phyloP scores from a whole-genome alignment of 2,113 vertebrate species.

The Trogon melanurus region DNA sequence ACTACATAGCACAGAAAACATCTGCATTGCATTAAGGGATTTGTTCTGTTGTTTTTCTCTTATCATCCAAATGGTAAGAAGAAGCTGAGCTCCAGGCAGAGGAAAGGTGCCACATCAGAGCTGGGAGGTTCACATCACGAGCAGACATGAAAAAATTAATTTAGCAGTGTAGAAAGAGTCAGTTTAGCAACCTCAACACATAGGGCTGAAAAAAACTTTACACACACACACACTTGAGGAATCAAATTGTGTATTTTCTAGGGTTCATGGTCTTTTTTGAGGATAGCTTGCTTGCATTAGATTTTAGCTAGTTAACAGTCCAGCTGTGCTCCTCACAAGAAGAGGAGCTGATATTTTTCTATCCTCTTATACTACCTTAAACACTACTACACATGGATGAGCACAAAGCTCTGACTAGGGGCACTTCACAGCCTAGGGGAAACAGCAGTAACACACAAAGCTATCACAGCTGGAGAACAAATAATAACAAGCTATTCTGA shows the following conservation, averaged over 20 bases:
- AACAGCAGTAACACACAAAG: background rate
- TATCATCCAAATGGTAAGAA: background rate
- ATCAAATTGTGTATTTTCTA: background rate
- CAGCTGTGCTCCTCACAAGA: background rate
- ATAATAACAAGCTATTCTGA: background rate
- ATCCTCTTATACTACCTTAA: background rate
- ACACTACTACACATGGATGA: background rate
- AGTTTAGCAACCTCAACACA: background rate
- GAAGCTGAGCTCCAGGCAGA: background rate
- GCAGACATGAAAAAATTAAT: background rate
- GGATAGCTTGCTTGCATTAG: background rate
- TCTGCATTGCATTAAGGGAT: background rate
- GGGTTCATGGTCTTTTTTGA: background rate
- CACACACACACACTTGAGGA: background rate
- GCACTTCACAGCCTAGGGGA: background rate
- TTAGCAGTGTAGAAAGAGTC: background rate
- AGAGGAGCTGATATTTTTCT: background rate
- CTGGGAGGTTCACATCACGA: background rate
- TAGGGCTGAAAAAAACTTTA: background rate
- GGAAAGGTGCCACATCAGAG: background rate
- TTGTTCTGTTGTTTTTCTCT: conserved; percentile 4
- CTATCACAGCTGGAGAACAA: background rate
- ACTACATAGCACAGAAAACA: background rate
- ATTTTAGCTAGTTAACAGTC: background rate
- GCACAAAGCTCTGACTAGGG: background rate